Conservation (phyloP, 2,113 vertebrate genomes). For the Aphyosemion australe region DNA sequence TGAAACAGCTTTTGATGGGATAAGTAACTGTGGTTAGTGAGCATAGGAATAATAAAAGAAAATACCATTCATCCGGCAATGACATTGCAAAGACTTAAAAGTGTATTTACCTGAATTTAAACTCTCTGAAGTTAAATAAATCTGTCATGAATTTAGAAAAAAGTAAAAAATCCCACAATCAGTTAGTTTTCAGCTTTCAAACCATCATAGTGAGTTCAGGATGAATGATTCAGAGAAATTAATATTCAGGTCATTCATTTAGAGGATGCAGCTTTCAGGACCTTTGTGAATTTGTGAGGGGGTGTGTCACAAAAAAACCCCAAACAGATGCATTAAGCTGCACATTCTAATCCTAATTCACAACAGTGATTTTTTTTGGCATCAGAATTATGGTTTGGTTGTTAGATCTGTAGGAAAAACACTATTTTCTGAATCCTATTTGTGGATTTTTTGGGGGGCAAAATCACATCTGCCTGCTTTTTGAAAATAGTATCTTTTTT, state of each 20-base stretch:
- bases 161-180: too few relatives aligned
- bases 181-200: too few relatives aligned
- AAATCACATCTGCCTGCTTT: too few relatives aligned
- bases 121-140: background rate
- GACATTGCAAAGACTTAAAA: background rate
- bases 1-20: slow-evolving; percentile 4
- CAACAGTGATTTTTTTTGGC: background rate
- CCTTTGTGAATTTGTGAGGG: background rate
- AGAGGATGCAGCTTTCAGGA: background rate
- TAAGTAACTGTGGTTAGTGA: slow-evolving; percentile 12
- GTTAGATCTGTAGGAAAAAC: background rate
- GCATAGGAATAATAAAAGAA: slow-evolving; percentile 1
- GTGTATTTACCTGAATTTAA: background rate
- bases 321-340: background rate
- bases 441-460: too few relatives aligned
- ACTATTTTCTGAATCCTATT: too few relatives aligned
- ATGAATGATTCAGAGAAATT: background rate
- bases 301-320: too few relatives aligned
- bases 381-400: background rate
- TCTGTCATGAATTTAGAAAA: too few relatives aligned
- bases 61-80: background rate
- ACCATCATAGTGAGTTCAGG: too few relatives aligned
- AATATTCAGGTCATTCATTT: too few relatives aligned
- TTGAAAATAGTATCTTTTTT: too few relatives aligned
- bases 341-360: background rate